Evolutionary conservation across 2,797 vertebrate genomes (phyloP).

Genomic region (Anabas testudineus): DNA sequence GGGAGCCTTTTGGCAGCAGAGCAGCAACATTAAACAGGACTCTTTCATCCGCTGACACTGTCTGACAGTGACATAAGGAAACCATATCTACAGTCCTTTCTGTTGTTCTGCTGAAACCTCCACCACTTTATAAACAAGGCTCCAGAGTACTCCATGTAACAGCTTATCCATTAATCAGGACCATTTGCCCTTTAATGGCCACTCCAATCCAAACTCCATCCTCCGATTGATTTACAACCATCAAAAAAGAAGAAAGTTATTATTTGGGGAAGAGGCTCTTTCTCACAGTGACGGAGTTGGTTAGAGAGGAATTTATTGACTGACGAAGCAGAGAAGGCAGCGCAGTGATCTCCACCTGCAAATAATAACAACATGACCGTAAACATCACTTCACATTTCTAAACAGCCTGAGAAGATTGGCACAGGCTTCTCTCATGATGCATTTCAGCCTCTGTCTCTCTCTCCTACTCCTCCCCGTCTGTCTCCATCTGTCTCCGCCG

Average conservation of each 20-base stretch:
- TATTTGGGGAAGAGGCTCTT: conserved; percentile 53
- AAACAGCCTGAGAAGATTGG: conserved; percentile 53
- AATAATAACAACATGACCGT: conserved; percentile 64
- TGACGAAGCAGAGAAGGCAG: conserved; percentile 24
- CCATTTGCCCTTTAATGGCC: conserved; percentile 49
- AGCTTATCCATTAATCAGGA: conserved; percentile 55
- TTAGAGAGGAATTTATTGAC: conserved; percentile 43
- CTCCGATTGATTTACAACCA: conserved; percentile 63
- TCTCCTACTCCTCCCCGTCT: neutral
- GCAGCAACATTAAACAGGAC: conserved; percentile 31
- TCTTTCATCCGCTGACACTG: conserved; percentile 25
- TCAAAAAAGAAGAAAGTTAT: conserved; percentile 50
- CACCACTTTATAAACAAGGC: conserved; percentile 54
- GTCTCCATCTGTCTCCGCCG: conserved; percentile 27
- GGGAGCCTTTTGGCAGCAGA: conserved; percentile 71
- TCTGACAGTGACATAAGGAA: conserved; percentile 45
- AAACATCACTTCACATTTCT: conserved; percentile 69
- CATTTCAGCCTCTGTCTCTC: conserved; percentile 16
- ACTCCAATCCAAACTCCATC: conserved; percentile 30
- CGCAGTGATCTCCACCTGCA: conserved; percentile 66
- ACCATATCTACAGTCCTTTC: conserved; percentile 30
- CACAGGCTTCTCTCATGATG: conserved; percentile 27
- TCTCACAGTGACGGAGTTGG: conserved; percentile 34
- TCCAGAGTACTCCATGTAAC: conserved; percentile 27
- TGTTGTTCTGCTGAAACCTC: conserved; percentile 53